Evolutionary conservation across 2,113 vertebrate genomes (phyloP).

Genomic region (Puntigrus tetrazona): DNA sequence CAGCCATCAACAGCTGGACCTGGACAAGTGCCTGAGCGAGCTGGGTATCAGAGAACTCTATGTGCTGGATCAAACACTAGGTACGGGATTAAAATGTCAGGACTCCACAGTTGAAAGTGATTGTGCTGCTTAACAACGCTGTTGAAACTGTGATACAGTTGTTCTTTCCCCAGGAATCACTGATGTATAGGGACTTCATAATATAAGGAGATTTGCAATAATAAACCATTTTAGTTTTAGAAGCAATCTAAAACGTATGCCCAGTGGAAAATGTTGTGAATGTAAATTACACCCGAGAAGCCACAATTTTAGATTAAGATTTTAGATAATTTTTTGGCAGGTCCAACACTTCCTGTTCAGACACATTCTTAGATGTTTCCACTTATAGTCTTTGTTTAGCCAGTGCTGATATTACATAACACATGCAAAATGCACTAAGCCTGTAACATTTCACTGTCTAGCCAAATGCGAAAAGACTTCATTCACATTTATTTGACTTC

Average conservation of each 20-base stretch:
- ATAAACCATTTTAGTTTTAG: background rate
- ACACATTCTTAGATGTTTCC: background rate
- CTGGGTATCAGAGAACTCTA: conserved; percentile 91
- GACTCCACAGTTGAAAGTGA: background rate
- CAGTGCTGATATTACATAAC: background rate
- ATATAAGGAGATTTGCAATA: background rate
- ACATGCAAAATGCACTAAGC: background rate
- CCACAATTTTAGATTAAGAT: background rate
- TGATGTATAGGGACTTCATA: background rate
- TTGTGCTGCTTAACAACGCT: background rate
- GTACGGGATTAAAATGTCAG: conserved; percentile 70
- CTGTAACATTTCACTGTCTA: background rate
- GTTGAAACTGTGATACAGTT: background rate
- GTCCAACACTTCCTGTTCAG: background rate
- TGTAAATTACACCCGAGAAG: background rate
- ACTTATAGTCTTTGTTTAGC: background rate
- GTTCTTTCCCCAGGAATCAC: background rate
- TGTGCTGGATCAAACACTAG: conserved; percentile 85
- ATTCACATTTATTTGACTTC: background rate
- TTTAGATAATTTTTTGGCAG: background rate
- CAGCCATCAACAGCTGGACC: conserved; percentile 84
- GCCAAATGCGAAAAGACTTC: background rate
- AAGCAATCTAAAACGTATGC: background rate
- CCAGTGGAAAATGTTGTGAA: background rate
- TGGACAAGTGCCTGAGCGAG: conserved; percentile 85